These are phyloP conservation scores for Felis chaus DNA, from an alignment of 2,113 vertebrate species.

Conservation along the genomic window DNA sequence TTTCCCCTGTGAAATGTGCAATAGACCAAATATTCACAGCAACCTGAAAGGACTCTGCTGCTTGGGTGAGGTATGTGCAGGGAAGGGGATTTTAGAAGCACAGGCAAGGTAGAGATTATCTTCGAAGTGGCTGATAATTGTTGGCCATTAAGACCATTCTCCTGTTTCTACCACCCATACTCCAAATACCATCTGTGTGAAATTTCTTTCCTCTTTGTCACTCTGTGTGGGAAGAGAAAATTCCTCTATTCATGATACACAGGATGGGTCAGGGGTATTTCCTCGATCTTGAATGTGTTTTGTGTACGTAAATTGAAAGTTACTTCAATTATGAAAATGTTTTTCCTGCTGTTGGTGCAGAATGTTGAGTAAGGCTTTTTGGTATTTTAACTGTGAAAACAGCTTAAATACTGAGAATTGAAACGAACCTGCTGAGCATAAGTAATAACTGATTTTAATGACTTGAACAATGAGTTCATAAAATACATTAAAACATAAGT, in stretches of 20 bases:
- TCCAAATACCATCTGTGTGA: slow-evolving; percentile 22
- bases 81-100: neutral
- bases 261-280: slow-evolving; percentile 35
- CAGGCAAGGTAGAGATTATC: neutral
- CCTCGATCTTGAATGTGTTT: slow-evolving; percentile 31
- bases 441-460: slow-evolving; percentile 58
- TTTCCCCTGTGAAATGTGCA: neutral
- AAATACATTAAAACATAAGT: slow-evolving; percentile 39
- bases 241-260: neutral
- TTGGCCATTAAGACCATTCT: neutral
- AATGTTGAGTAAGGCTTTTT: slow-evolving; percentile 45
- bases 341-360: slow-evolving; percentile 40
- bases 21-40: neutral
- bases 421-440: slow-evolving; percentile 57
- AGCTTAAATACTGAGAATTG: slow-evolving; percentile 46
- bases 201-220: neutral
- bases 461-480: slow-evolving; percentile 31
- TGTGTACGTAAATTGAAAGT: slow-evolving; percentile 30
- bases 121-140: neutral
- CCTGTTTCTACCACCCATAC: neutral
- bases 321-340: slow-evolving; percentile 49
- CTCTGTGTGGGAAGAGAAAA: slow-evolving; percentile 9
- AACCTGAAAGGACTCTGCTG: neutral
- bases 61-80: rapidly evolving
- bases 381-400: slow-evolving; percentile 46